Evolutionary conservation across 2,888 invertebrate species (phyloP), one percentile per base, ranked within the genome.

Genomic region (Melanotus villosus): DNA sequence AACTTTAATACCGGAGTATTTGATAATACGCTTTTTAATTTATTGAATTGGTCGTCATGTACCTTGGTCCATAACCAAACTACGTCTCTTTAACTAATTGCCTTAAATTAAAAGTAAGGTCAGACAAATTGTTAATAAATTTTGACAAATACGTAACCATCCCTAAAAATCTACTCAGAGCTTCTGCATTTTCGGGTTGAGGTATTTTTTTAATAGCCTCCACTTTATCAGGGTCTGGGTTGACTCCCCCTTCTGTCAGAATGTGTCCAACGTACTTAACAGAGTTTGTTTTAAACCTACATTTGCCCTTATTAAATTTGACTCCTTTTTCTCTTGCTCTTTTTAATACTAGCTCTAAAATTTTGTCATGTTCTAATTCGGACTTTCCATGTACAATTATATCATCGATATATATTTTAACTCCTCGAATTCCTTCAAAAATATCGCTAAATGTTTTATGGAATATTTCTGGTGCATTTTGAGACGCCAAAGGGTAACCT

Each of bases 371-470:
- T 18, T 41, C 41, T 18, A 7, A 1, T 16, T 7, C 9, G 1
- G 18, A 10, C 18, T 58, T 43, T 52, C 65, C 80, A 54, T 70
- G 67, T 14, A 82, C 75, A n/a, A 79, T 65, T 26, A 82, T 58
- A 66, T 82, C 81, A 75, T 83, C 81, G 65, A 81, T 80, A 70
- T 82, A 82, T 0, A 82, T 67, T 9, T 78, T 56, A 7, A 81
- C 77, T 4, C 80, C 78, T 12, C 77, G 73, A 30, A 82, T 81
- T 47, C 80, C 79, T 19, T 78, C 81, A 72, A 82, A 82, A 18
- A 78, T 74, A 18, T 69, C 71, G 21, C 75, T 72, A 70, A 79
- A 80, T 58, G 73, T 75, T 26, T 72, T 71, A 65, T 82, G 80
- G 72, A 82, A 82, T 10, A 80, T 78, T 75, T 81, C 83, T 2